Evolutionary conservation across 1,140 invertebrate genomes (phyloP).

Genomic region (Apocrypta bakeri): DNA sequence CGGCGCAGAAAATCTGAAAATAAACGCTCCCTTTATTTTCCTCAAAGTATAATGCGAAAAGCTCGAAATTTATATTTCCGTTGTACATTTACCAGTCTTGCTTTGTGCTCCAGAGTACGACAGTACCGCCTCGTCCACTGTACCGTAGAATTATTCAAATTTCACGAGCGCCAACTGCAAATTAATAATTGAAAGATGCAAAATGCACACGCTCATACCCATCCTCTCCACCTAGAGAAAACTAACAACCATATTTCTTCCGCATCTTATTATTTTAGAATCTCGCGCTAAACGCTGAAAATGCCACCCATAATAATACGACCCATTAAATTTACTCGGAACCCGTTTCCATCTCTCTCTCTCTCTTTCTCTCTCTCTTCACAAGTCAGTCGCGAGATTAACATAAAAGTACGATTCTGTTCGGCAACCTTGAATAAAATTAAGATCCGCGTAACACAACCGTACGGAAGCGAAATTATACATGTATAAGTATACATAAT

Average conservation of each 20-base stretch:
- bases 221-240: neutral
- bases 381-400: neutral
- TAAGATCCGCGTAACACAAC: neutral
- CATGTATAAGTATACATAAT: neutral
- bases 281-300: neutral
- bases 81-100: too few species aligned
- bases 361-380: too few species aligned
- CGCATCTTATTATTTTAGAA: neutral
- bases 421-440: neutral
- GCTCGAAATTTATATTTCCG: neutral
- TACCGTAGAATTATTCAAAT: neutral
- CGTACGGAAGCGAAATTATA: neutral
- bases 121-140: neutral
- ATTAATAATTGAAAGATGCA: neutral
- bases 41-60: neutral
- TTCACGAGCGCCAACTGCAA: neutral
- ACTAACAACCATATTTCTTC: neutral
- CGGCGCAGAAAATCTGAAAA: too few species aligned
- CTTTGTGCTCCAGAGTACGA: neutral
- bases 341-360: neutral
- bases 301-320: neutral
- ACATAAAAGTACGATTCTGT: conserved; percentile 2
- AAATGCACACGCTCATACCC: neutral
- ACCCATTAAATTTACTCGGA: neutral
- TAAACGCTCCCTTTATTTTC: neutral